A percentile compares a stretch with the other conserved stretches of the same genome.
Evolutionary conservation across 2,888 invertebrate species (phyloP).

Genomic region (Graphium colonna): DNA sequence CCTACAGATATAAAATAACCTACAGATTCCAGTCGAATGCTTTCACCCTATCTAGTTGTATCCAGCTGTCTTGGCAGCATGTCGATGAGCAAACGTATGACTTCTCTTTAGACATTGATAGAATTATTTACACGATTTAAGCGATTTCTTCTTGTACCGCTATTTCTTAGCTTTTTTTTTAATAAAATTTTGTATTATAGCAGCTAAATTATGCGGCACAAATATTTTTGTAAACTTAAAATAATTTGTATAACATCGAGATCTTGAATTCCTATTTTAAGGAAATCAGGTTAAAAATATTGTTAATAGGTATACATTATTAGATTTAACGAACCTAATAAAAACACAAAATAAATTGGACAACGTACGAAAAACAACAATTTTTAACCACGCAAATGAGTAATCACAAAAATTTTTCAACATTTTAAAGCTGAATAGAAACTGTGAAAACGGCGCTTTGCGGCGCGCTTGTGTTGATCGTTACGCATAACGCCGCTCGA

Average conservation of each 20-base stretch:
- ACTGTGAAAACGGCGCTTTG: conserved; percentile 18
- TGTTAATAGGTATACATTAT: no score
- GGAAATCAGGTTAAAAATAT: no score
- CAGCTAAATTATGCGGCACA: no score
- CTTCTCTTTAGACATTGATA: conserved; percentile 10
- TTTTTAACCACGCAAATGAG: no score
- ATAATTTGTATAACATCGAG: no score
- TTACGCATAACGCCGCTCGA: conserved; percentile 37
- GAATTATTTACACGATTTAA: conserved; percentile 13
- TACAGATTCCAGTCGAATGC: not conserved
- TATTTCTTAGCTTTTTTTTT: not conserved
- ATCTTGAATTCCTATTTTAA: no score
- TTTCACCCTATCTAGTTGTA: conserved; percentile 16
- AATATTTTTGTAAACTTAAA: no score
- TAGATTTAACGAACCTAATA: no score
- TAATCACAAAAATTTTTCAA: not conserved
- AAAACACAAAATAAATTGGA: no score
- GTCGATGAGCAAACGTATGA: conserved; percentile 11
- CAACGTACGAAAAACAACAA: no score
- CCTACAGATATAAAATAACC: no score
- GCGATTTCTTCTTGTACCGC: not conserved
- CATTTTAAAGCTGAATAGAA: conserved; percentile 21
- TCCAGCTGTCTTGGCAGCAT: conserved; percentile 14
- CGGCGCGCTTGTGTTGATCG: conserved; percentile 10
- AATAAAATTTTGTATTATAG: no score